These are phyloP conservation scores for Drosophila mercatorum DNA, from an alignment of 2,888 invertebrate genomes.

Conservation along the genomic window DNA sequence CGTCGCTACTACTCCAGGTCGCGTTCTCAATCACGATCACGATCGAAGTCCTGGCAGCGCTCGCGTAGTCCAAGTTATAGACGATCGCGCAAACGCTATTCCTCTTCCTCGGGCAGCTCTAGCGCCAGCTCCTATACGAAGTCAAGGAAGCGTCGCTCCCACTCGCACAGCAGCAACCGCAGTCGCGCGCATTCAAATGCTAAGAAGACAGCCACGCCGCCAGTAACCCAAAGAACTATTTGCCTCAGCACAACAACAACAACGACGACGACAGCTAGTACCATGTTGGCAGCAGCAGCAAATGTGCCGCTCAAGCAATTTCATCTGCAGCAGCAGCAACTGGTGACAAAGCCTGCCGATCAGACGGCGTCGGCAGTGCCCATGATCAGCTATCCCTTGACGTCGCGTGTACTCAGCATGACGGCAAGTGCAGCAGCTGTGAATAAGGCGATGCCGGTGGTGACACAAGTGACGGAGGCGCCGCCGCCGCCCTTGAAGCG, in stretches of 20 bases:
- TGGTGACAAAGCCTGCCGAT: conserved; percentile 12
- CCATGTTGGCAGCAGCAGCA: conserved; percentile 45
- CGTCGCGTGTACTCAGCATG: conserved; percentile 52
- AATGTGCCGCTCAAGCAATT: conserved; percentile 31
- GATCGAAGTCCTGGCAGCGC: conserved; percentile 70
- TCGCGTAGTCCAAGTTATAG: conserved; percentile 78
- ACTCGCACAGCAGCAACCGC: conserved; percentile 41
- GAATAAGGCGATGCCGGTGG: conserved; percentile 26
- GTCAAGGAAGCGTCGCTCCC: conserved; percentile 47
- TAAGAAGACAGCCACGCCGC: conserved; percentile 38
- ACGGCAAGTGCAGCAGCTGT: conserved; percentile 36
- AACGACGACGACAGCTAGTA: conserved; percentile 59
- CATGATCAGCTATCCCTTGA: conserved; percentile 75
- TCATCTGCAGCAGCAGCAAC: conserved; percentile 35
- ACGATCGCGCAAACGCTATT: conserved; percentile 67
- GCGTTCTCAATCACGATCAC: conserved; percentile 82
- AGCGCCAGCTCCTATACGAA: conserved; percentile 60
- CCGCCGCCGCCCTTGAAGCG: conserved; percentile 85
- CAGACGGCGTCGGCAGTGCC: conserved; percentile 38
- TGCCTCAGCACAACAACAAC: conserved; percentile 63
- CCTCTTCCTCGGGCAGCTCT: conserved; percentile 67
- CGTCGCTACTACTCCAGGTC: conserved; percentile 62
- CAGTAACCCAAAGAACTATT: conserved; percentile 29
- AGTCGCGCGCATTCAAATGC: conserved; percentile 12
- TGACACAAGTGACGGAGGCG: conserved; percentile 76